Evolutionary conservation across 2,888 invertebrate species (phyloP), one percentile per base, ranked within the genome.

Genomic region (Conops quadrifasciatus): DNA sequence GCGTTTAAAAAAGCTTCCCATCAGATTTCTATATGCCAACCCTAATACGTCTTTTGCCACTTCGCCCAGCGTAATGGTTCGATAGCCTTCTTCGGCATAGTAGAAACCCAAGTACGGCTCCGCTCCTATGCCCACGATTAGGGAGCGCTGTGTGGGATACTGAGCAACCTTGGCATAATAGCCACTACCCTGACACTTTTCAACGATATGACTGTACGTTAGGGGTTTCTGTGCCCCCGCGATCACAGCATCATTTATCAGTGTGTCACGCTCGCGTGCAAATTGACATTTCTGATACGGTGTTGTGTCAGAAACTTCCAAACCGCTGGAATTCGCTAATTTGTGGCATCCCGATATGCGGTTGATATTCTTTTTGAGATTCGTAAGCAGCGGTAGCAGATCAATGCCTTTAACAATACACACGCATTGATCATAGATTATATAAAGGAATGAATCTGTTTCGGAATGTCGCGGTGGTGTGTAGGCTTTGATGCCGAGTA

Each of bases 91-190:
- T 68, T 95, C 88, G 7, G 95, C 95, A 85, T 93, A 94, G 85
- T 95, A 96, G 85, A 95, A 96, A 1, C 94, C 95, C 72, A 95
- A 83, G 85, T 92, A 97, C 0, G 97, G 97, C 72, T 92, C 90
- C 7, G 90, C 89, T 0, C 97, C 97, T 11, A 91, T 90, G 13
- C 92, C 92, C 56, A 95, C 84, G 49, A 95, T 91, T 64, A 94
- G 87, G 24, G 91, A 91, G 73, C 91, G 92, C 67, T 93, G 90
- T 1, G 94, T 92, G 0, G 94, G 92, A 71, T 92, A 90, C 5
- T 92, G 90, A 60, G 91, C 88, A 74, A 92, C 92, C 83, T 89
- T 90, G 16, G 84, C 82, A 73, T 80, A 83, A 59, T 83, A 83
- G 2, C 86, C 86, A 43, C 77, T 74, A 11, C 80, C 78, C 13